Base-by-base conservation (phyloP, 2,113 vertebrate species). In the Phrynosoma platyrhinos region DNA sequence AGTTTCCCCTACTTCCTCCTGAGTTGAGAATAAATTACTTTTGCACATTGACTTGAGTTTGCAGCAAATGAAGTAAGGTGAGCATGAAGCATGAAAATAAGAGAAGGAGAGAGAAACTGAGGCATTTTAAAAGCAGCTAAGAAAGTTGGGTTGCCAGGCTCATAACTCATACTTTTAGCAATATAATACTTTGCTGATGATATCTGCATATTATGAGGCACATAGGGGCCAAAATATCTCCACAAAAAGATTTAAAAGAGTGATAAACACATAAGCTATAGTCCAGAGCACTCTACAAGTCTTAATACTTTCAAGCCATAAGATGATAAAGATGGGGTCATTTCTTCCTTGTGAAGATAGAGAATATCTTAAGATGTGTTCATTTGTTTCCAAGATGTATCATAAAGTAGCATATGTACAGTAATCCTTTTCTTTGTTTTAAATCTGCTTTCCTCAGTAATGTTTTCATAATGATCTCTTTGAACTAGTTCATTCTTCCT, bases 401-500 rank as follows among this genome's bases (percentile, higher is more conserved):
- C 75, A 42, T 40, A 77, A 21, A 40, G 1, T 23, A 47, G 36
- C 21, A 81, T 18, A 81, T 81, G 58, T 81, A 16, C 64, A 71
- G 9, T 52, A 71, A 42, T 12, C 42, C 42, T 20, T 71, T 5
- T 32, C 66, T 83, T 40, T 66, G 58, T 42, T 82, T 86, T 18
- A 9, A n/a, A 78, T 47, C 23, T 53, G n/a, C 16, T 74, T 75
- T 86, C 16, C 62, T 76, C 18, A 78, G 40, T 75, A 32, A 32
- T 58, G 71, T 53, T 55, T 62, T 72, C 14, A 20, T 42, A 77
- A 64, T 77, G 16, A 64, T 84, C 53, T 79, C 23, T 77, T 85
- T 80, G 82, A 84, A 76, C 93, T 87, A 25, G 87, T 88, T 87
- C 80, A 7, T 88, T 89, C 79, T 89, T 53, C 91, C 89, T 84